phyloP scores from a whole-genome alignment of 2,113 vertebrate species.

The Chunga burmeisteri region DNA sequence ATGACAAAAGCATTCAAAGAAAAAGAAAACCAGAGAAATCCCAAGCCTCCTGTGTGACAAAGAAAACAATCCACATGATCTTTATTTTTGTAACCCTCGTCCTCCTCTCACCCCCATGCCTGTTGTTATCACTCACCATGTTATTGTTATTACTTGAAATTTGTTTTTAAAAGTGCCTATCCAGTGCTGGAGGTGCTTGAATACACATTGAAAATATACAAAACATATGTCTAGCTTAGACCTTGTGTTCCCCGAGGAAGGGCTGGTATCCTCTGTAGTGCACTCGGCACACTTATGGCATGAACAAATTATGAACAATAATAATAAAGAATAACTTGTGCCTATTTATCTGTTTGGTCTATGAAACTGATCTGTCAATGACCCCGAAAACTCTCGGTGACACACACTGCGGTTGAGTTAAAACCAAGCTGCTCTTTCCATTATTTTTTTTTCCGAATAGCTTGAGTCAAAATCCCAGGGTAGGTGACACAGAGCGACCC shows the following conservation, averaged over 20 bases:
- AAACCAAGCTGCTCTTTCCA: conserved; percentile 54
- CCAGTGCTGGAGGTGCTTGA: conserved; percentile 58
- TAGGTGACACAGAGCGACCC: conserved; percentile 51
- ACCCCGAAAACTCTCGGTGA: conserved; percentile 33
- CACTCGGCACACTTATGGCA: conserved; percentile 40
- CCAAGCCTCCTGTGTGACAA: conserved; percentile 45
- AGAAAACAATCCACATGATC: conserved; percentile 65
- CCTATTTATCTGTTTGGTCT: conserved; percentile 66
- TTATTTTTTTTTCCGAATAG: conserved; percentile 20
- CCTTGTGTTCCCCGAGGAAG: not conserved
- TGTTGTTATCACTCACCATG: conserved; percentile 67
- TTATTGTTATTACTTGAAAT: conserved; percentile 68
- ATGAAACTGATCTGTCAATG: conserved; percentile 39
- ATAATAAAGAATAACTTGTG: conserved; percentile 42
- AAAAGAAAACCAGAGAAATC: conserved; percentile 53
- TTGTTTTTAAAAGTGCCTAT: conserved; percentile 65
- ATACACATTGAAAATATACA: conserved; percentile 57
- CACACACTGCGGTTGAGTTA: not conserved
- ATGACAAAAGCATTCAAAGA: conserved; percentile 41
- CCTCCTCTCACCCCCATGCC: conserved; percentile 54
- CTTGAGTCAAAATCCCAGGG: conserved; percentile 53
- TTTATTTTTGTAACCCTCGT: conserved; percentile 66
- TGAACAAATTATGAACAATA: conserved; percentile 55
- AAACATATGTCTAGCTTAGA: conserved; percentile 48
- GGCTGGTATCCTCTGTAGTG: not conserved